Evolutionary conservation across 1,140 invertebrate genomes (phyloP), one percentile per base, ranked within the genome.

Genomic region (Caenorhabditis tropicalis): DNA sequence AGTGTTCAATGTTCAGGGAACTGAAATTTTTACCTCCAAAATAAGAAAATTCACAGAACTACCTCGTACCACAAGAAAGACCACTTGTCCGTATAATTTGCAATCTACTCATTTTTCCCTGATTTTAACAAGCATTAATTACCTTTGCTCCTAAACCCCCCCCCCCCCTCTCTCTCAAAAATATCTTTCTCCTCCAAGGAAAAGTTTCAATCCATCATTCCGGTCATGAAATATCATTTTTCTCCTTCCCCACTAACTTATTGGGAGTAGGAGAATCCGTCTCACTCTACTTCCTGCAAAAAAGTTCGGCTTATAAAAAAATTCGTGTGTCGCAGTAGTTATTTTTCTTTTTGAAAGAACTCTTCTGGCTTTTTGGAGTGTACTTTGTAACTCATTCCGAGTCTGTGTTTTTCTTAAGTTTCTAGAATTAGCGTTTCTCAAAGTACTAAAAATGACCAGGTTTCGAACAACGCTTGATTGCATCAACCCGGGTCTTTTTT

Each of bases 191-290:
- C 48, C 48, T 51, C 48, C n/a, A 51, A n/a, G n/a, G n/a, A 51
- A n/a, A 2, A 10, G n/a, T 51, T 56, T 15, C 53, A 56, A 56
- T 56, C 53, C 53, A 56, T 56, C 53, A 56, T 56, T 56, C 53
- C 27, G 53, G 21, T 56, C 53, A 56, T 56, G 53, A 56, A 56
- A 56, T 56, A 56, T 56, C 53, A 56, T 24, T 56, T 56, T 56
- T 56, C 53, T 24, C 29, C 9, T 56, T 56, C 6, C 29, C 24
- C 9, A 27, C 24, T 56, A 27, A 27, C 6, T 27, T 10, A n/a
- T n/a, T n/a, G n/a, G n/a, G 21, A 29, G 48, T 51, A n/a, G 48
- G 15, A 0, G 48, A 16, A 2, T 43, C 39, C 39, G 5, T 12
- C 39, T 43, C 39, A 5, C 39, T 43, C 39, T 12, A 6, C 12